phyloP scores from a whole-genome alignment of 2,113 vertebrate species.

The Strix uralensis region DNA sequence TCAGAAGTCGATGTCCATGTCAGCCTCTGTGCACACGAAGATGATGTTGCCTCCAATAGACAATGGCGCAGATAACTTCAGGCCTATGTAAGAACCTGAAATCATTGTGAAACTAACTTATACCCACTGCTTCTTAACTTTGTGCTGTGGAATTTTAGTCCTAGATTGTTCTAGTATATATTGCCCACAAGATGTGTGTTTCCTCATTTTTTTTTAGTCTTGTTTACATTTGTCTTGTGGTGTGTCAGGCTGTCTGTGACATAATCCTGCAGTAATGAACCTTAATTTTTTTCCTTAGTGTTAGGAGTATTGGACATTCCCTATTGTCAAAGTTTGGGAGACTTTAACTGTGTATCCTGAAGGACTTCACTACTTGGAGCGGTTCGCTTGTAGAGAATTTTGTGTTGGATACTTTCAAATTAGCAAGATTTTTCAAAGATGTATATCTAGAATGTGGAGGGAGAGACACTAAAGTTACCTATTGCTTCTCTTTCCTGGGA shows the following conservation, averaged over 20 bases:
- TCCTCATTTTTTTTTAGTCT: conserved; percentile 35
- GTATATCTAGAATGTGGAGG: not conserved
- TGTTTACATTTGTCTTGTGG: conserved; percentile 37
- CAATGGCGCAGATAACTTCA: conserved; percentile 86
- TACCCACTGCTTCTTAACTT: conserved; percentile 63
- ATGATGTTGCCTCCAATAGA: conserved; percentile 85
- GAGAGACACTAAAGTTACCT: conserved; percentile 17
- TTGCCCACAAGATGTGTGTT: conserved; percentile 55
- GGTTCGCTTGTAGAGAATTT: not conserved
- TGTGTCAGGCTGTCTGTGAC: conserved; percentile 59
- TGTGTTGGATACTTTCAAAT: conserved; percentile 8
- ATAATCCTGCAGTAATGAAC: conserved; percentile 50
- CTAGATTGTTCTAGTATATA: conserved; percentile 50
- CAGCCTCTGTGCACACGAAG: conserved; percentile 83
- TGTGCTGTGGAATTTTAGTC: conserved; percentile 71
- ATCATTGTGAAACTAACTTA: conserved; percentile 62
- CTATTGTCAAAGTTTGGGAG: conserved; percentile 34
- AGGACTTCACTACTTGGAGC: conserved; percentile 26
- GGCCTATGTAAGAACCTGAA: conserved; percentile 83
- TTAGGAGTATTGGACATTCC: conserved; percentile 15
- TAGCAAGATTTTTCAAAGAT: conserved; percentile 43
- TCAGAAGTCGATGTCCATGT: conserved; percentile 84
- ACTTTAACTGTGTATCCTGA: conserved; percentile 41
- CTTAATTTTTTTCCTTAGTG: conserved; percentile 12
- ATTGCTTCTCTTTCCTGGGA: conserved; percentile 36